Percentiles rank a stretch among this genome's conserved stretches.
Conservation (phyloP, 2,113 vertebrate species). For the Myodes glareolus region DNA sequence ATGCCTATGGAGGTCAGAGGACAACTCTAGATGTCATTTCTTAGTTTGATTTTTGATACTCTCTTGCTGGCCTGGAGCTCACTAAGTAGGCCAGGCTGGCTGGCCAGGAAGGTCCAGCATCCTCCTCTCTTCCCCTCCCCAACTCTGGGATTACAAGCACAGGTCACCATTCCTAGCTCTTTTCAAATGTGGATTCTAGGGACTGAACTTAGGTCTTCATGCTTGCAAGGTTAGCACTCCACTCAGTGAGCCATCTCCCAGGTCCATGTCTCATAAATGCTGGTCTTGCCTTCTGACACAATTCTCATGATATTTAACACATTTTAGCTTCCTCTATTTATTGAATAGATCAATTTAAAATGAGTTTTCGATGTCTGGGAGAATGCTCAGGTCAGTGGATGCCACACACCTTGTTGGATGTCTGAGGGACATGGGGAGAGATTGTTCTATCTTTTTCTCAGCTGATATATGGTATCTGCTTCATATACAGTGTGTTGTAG, state of each 20-base stretch:
- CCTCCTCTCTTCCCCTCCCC: not conserved
- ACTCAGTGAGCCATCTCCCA: not conserved
- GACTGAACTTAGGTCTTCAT: not conserved
- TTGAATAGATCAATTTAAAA: not conserved
- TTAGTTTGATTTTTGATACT: not conserved
- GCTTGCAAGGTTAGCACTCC: not conserved
- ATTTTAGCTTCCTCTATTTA: not conserved
- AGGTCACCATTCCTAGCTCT: not conserved
- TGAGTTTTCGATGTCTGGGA: not conserved
- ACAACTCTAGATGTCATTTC: not conserved
- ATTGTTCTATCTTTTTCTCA: constrained; percentile 24
- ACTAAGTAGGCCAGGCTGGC: not conserved
- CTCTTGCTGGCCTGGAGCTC: not conserved
- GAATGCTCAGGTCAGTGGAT: not conserved
- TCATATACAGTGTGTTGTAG: not conserved
- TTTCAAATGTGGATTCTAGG: not conserved
- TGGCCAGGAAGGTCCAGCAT: not conserved
- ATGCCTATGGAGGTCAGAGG: not conserved
- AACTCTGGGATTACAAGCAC: not conserved
- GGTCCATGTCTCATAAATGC: not conserved
- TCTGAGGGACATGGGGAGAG: not conserved
- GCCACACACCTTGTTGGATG: not conserved
- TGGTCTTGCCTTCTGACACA: not conserved
- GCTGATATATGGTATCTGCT: not conserved
- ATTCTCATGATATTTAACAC: not conserved